A percentile compares a stretch with the other conserved stretches of the same genome.
Evolutionary conservation across 2,888 invertebrate species (phyloP).

Genomic region (Sipha maydis): DNA sequence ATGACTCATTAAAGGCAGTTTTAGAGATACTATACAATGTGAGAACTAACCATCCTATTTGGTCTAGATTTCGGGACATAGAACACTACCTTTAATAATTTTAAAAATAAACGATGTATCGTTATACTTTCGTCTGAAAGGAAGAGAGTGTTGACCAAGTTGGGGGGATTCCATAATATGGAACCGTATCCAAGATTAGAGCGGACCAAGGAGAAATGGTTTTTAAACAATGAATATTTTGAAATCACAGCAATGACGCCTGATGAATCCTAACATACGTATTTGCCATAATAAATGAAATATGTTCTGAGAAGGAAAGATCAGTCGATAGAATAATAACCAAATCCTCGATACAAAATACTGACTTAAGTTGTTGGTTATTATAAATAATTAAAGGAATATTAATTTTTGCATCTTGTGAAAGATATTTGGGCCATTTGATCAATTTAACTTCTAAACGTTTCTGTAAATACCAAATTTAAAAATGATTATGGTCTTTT

Average conservation of each 20-base stretch:
- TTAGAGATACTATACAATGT: background rate
- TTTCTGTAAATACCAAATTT: background rate
- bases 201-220: background rate
- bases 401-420: background rate
- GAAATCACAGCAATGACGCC: slow-evolving; percentile 5
- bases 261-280: slow-evolving; percentile 19
- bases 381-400: background rate
- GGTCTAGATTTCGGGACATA: too few species aligned
- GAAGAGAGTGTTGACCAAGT: too few species aligned
- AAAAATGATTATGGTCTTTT: background rate
- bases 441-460: background rate
- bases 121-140: too few species aligned
- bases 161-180: slow-evolving; percentile 5
- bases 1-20: background rate
- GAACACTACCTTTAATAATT: too few species aligned
- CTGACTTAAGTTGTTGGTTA: background rate
- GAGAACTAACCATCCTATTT: too few species aligned
- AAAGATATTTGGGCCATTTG: slow-evolving; percentile 23
- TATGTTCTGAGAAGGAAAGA: slow-evolving; percentile 3
- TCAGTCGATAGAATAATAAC: background rate
- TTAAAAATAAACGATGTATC: too few species aligned
- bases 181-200: background rate
- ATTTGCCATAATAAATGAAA: slow-evolving; percentile 5
- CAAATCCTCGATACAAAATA: background rate
- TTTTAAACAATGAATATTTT: slow-evolving; percentile 1